Base-by-base conservation (phyloP, 2,113 vertebrate species). In the Aegithalos caudatus region DNA sequence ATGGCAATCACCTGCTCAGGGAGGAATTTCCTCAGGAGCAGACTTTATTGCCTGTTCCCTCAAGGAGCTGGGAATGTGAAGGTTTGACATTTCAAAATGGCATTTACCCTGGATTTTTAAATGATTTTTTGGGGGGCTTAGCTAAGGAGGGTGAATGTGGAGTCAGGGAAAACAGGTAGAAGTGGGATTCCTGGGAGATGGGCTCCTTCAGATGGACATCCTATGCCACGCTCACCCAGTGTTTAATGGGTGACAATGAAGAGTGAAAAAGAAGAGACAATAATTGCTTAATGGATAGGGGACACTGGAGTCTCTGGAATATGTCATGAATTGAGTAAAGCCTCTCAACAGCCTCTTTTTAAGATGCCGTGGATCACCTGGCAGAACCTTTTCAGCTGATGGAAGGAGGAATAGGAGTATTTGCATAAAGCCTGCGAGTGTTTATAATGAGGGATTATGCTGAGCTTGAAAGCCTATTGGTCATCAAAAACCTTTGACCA, bases 401-500 rank as follows among this genome's bases (percentile, higher is more conserved):
- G 81, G 66, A 76, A 82, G 23, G 25, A 89, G 15, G 57, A 94
- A 35, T 21, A 81, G 38, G 51, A 73, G 8, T 61, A 82, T 95
- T 88, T 94, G 58, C 85, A 54, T 80, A 77, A 64, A 61, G 37
- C 15, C 76, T 72, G 45, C 44, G 40, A 87, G 21, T 33, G 6
- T 58, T 85, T 81, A 54, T 87, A 82, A 57, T 53, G 48, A 87
- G 28, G 6, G n/a, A 61, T 72, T 69, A 72, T 45, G 28, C 40
- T 67, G 31, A 85, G 48, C 53, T 82, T 60, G n/a, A 72, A 93
- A 90, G n/a, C 48, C 23, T 4, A 10, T 8, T 79, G 40, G 23
- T 72, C 48, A 90, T 86, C 54, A 81, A 66, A 95, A 92, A 29
- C 22, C 57, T 91, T 66, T 93, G 38, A 53, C 62, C n/a, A 79